Evolutionary conservation across 1,140 invertebrate genomes (phyloP).

Genomic region (Bombus sibiricus): DNA sequence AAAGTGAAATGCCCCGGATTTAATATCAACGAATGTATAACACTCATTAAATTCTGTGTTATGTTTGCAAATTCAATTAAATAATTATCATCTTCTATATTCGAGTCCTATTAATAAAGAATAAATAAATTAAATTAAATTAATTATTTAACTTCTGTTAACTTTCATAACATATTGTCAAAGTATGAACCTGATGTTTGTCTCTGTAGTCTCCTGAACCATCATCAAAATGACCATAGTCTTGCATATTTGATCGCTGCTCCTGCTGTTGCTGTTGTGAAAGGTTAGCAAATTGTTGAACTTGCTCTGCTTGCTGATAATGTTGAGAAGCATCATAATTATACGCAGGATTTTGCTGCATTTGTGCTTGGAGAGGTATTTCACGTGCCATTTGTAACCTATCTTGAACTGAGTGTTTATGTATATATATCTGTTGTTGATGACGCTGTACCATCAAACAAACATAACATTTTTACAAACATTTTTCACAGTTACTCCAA

Average conservation of each 20-base stretch:
- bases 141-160: background rate
- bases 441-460: background rate
- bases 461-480: background rate
- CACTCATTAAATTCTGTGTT: conserved; percentile 83
- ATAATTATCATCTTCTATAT: conserved; percentile 54
- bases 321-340: conserved; percentile 31
- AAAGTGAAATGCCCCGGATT: conserved; percentile 85
- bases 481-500: background rate
- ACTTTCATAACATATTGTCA: background rate
- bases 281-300: conserved; percentile 54
- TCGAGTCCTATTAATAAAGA: conserved; percentile 24
- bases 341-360: background rate
- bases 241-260: conserved; percentile 54
- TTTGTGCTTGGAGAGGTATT: conserved; percentile 14
- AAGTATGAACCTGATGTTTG: conserved; percentile 57
- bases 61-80: conserved; percentile 55
- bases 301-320: conserved; percentile 31
- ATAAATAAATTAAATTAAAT: background rate
- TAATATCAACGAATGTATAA: conserved; percentile 85
- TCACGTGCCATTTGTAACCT: conserved; percentile 67
- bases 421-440: conserved; percentile 3
- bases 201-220: conserved; percentile 64
- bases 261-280: conserved; percentile 61
- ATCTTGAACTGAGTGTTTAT: conserved; percentile 63
- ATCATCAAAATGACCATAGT: conserved; percentile 63